phyloP scores from a whole-genome alignment of 2,888 invertebrate species.

The Lasius fuliginosus region DNA sequence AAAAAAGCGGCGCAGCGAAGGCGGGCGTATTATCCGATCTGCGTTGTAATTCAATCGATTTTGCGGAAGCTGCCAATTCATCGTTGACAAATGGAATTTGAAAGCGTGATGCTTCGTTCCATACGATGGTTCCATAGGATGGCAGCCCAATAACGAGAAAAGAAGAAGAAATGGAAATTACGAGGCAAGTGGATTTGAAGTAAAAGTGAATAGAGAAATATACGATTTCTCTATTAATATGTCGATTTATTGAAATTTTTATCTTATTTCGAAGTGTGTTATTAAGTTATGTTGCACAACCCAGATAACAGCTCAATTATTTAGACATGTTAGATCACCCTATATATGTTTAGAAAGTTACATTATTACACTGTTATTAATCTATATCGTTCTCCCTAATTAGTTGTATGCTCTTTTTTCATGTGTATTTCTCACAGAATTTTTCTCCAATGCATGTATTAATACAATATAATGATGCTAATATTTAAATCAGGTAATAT shows the following conservation, averaged over 20 bases:
- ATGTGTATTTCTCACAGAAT: background rate
- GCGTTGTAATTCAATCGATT: background rate
- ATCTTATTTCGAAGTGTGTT: background rate
- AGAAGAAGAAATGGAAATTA: background rate
- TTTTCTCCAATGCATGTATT: background rate
- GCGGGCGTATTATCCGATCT: slow-evolving; percentile 4
- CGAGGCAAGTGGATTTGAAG: background rate
- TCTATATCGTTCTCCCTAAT: background rate
- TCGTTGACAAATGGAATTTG: slow-evolving; percentile 1
- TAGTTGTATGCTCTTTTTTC: background rate
- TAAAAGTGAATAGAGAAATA: background rate
- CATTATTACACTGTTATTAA: background rate
- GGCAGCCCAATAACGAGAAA: background rate
- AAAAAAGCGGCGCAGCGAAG: slow-evolving; percentile 8
- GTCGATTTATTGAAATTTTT: background rate
- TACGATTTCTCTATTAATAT: background rate
- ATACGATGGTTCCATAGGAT: no score
- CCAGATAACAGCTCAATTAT: background rate
- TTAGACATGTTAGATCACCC: background rate
- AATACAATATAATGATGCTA: background rate
- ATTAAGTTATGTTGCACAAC: background rate
- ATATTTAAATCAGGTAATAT: slow-evolving; percentile 25
- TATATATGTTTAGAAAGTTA: background rate
- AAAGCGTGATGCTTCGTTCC: background rate
- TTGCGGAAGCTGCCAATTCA: background rate